Base-by-base conservation (phyloP, 2,113 vertebrate species). In the Tachuris rubrigastra region DNA sequence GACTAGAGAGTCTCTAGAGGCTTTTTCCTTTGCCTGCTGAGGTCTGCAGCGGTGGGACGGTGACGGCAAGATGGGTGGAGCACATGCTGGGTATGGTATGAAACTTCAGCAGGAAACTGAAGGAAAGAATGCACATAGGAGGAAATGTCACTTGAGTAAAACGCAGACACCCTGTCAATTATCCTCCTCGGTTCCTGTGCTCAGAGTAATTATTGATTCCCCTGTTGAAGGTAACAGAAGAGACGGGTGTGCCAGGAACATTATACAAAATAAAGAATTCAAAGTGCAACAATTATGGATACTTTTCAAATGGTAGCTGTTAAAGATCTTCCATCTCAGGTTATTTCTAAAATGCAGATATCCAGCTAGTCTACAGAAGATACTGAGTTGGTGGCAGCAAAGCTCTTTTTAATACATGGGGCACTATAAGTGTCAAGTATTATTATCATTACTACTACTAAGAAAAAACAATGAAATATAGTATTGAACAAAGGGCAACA, bases 41-140 rank as follows among this genome's bases (percentile, higher is more conserved):
- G 46, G n/a, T 66, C 49, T 82, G 65, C 73, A 89, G 77, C n/a
- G 33, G 35, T 14, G 6, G 17, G 22, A n/a, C 22, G 55, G 62
- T 14, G 46, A 66, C 74, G 69, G n/a, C 50, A 78, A 56, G 46
- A 66, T 4, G 22, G 24, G 17, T 47, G 46, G n/a, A 77, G 18
- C 21, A 24, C 12, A 35, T 0, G 0, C 15, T 30, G 66, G 10
- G 3, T 44, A 44, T 3, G 5, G 23, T 27, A 49, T 24, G 60
- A 41, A 85, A 78, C n/a, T n/a, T n/a, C 56, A 46, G 31, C 41
- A 9, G 20, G 73, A 82, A 44, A 33, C 13, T 11, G 55, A 87
- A 72, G 44, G 30, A 89, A n/a, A 46, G 11, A 53, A 62, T 2
- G 28, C 30, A 39, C 5, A 8, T 9, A 41, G 3, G 22, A 66